phyloP scores from a whole-genome alignment of 2,888 invertebrate species.

The Cepaea hortensis region DNA sequence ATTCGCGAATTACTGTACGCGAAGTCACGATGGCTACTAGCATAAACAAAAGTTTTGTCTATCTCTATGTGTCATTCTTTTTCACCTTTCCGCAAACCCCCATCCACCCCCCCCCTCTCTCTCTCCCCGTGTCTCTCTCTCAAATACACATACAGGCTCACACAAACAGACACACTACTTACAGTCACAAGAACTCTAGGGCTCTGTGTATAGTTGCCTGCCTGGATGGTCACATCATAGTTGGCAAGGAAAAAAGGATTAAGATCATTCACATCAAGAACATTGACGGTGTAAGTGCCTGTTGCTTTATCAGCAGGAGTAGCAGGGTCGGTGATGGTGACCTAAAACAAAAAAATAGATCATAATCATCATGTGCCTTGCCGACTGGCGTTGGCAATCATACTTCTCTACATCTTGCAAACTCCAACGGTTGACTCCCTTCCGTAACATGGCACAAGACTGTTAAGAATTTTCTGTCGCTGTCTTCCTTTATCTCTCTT shows the following conservation, averaged over 20 bases:
- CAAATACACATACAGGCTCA: no score
- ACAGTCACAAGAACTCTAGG: slow-evolving; percentile 27
- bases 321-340: slow-evolving; percentile 52
- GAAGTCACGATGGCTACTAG: no score
- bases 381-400: no score
- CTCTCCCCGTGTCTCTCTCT: no score
- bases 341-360: slow-evolving; percentile 12
- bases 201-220: slow-evolving; percentile 56
- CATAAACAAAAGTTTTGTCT: no score
- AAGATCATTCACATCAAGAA: slow-evolving; percentile 71
- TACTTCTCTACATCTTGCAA: no score
- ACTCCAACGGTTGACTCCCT: no score
- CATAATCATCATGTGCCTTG: not conserved
- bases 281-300: slow-evolving; percentile 59
- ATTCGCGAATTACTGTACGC: no score
- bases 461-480: no score
- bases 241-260: slow-evolving; percentile 55
- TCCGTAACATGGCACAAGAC: not conserved
- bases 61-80: no score
- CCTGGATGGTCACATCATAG: slow-evolving; percentile 56
- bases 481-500: not conserved
- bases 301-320: slow-evolving; percentile 56
- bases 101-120: no score
- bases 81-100: no score
- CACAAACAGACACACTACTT: not conserved